Conservation (phyloP, 2,888 invertebrate genomes). For the Mythimna pallens region DNA sequence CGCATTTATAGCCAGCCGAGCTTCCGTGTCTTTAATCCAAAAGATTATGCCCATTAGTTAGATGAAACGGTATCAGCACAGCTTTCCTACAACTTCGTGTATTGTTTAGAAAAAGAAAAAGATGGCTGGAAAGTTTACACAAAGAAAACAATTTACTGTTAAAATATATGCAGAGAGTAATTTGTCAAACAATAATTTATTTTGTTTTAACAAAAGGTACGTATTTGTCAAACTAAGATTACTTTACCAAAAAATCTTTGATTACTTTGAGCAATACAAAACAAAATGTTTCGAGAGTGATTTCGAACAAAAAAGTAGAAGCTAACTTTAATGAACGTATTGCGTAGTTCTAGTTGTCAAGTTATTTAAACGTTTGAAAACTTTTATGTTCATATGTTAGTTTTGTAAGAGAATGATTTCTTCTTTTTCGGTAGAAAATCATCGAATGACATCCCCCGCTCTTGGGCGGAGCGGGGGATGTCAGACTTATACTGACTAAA, state of each 20-base stretch:
- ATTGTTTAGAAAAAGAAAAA: constrained; percentile 13
- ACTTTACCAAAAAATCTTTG: constrained; percentile 23
- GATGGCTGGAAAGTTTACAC: neutral
- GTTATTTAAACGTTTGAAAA: constrained; percentile 9
- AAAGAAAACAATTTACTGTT: constrained; percentile 30
- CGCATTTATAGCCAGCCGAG: neutral
- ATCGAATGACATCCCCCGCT: no score
- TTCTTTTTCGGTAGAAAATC: no score
- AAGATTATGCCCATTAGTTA: constrained; percentile 14
- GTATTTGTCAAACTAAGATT: constrained; percentile 42
- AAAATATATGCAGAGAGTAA: constrained; percentile 18
- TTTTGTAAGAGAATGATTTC: neutral
- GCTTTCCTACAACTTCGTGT: constrained; percentile 2
- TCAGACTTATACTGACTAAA: no score
- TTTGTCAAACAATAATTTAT: constrained; percentile 22
- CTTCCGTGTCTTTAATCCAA: neutral
- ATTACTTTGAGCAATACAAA: constrained; percentile 28
- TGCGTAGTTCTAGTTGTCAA: constrained; percentile 1
- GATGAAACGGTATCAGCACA: constrained; percentile 7
- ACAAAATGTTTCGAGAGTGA: constrained; percentile 28
- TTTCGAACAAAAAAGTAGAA: constrained; percentile 22
- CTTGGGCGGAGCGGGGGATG: no score
- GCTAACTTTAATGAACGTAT: constrained; percentile 30
- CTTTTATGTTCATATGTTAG: constrained; percentile 27
- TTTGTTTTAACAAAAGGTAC: constrained; percentile 33